Evolutionary conservation across 2,113 vertebrate genomes (phyloP).

Genomic region (Microcebus griseorufus): DNA sequence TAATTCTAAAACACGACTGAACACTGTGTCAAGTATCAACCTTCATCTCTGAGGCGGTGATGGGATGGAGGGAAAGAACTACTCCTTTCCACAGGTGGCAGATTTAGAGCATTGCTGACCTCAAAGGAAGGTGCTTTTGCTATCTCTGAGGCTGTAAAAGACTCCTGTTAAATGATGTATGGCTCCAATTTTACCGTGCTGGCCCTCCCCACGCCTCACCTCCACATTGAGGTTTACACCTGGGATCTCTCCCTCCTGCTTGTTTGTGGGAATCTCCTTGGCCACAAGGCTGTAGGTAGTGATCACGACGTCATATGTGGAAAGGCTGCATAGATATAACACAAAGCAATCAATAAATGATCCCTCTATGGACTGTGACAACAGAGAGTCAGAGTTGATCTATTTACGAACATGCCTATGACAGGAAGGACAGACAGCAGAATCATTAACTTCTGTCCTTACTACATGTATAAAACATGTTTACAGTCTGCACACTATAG

Average conservation of each 20-base stretch:
- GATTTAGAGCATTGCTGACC: not conserved
- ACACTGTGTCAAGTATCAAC: not conserved
- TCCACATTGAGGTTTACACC: constrained; percentile 77
- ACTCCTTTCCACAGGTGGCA: not conserved
- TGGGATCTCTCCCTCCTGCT: constrained; percentile 86
- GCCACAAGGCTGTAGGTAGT: constrained; percentile 95
- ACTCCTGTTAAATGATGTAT: not conserved
- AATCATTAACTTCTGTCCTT: not conserved
- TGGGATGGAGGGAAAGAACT: not conserved
- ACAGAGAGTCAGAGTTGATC: not conserved
- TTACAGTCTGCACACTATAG: not conserved
- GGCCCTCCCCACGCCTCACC: constrained; percentile 76
- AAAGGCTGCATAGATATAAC: constrained; percentile 85
- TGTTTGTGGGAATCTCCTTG: constrained; percentile 91
- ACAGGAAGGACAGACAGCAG: not conserved
- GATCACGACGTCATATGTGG: constrained; percentile 92
- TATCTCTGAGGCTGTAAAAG: not conserved
- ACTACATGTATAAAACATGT: not conserved
- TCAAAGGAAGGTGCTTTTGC: not conserved
- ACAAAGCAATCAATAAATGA: not conserved
- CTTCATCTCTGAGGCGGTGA: not conserved
- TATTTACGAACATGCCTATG: not conserved
- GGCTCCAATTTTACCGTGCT: not conserved
- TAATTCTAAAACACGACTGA: not conserved
- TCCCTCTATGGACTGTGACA: not conserved